Percentiles rank a stretch among this genome's conserved stretches.
phyloP scores from a whole-genome alignment of 2,113 vertebrate genomes.

The Hemicordylus capensis region DNA sequence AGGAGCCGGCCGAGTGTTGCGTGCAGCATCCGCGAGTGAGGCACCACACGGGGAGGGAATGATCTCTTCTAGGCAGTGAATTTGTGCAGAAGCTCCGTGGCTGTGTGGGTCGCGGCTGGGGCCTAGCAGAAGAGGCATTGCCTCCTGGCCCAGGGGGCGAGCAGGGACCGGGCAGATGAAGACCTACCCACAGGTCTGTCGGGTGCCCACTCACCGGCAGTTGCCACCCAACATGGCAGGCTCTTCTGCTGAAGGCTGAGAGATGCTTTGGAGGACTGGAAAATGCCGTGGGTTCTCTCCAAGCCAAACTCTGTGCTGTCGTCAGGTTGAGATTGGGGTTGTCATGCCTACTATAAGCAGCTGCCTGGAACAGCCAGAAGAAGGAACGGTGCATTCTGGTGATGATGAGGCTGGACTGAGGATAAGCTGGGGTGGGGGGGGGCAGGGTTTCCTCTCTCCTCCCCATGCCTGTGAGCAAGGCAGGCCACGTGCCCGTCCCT shows the following conservation, averaged over 20 bases:
- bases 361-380: not conserved
- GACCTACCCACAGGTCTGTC: too few species aligned
- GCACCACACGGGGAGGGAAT: fast-evolving
- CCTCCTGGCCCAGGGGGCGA: too few species aligned
- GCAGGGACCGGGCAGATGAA: too few species aligned
- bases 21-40: fast-evolving
- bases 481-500: not conserved
- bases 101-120: too few species aligned
- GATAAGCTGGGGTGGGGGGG: too few species aligned
- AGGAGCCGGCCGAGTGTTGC: fast-evolving
- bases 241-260: too few species aligned
- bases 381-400: not conserved
- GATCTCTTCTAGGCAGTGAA: not conserved
- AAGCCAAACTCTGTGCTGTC: not conserved
- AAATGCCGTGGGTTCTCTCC: not conserved
- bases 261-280: too few species aligned
- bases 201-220: too few species aligned
- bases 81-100: fast-evolving
- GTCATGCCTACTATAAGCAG: not conserved
- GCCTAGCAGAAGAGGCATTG: too few species aligned
- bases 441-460: not conserved
- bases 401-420: too few species aligned
- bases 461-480: not conserved
- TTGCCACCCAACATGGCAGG: too few species aligned
- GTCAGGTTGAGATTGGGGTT: not conserved